phyloP scores from a whole-genome alignment of 1,140 invertebrate genomes.

The Linepithema humile region DNA sequence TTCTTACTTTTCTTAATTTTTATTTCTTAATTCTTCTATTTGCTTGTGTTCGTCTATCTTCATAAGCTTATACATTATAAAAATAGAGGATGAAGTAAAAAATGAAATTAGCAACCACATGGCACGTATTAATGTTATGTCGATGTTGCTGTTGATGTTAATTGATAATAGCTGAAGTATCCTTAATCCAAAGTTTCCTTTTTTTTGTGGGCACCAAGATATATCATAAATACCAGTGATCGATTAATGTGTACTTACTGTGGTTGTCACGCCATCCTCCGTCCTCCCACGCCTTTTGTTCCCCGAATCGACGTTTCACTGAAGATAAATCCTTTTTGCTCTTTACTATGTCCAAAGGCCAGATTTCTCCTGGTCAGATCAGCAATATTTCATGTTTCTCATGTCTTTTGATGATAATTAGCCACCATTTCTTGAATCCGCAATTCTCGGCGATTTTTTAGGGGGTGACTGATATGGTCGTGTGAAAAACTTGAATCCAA shows the following conservation, averaged over 20 bases:
- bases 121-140: not conserved
- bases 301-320: not conserved
- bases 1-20: not conserved
- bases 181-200: not conserved
- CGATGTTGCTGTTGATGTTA: not conserved
- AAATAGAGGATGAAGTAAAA: conserved; percentile 18
- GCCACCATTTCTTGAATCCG: not conserved
- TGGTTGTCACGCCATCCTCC: not conserved
- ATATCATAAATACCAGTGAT: not conserved
- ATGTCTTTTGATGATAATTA: not conserved
- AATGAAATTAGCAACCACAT: not conserved
- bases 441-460: not conserved
- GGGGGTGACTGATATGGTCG: conserved; percentile 16
- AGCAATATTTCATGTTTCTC: not conserved
- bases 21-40: not conserved
- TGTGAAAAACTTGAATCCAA: conserved; percentile 56
- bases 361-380: not conserved
- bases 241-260: conserved; percentile 6
- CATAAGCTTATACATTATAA: not conserved
- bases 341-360: not conserved
- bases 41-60: not conserved
- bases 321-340: not conserved
- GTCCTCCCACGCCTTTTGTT: not conserved
- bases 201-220: not conserved
- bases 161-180: not conserved